Percentiles rank a stretch among this genome's conserved stretches.
phyloP scores from a whole-genome alignment of 2,113 vertebrate species.

The Coryphaenoides rupestris region DNA sequence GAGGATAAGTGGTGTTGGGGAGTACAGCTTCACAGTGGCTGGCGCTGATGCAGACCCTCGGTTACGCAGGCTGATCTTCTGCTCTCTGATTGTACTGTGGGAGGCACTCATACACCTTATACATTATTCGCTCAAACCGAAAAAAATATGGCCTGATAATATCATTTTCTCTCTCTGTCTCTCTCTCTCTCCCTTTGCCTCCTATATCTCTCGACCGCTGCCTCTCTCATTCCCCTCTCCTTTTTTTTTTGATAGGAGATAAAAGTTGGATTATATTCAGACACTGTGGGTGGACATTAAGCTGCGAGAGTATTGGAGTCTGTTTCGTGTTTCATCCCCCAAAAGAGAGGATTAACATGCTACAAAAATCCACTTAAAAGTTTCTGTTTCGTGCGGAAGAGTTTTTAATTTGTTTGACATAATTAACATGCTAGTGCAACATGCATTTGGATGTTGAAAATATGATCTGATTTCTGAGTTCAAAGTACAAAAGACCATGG shows the following conservation, averaged over 20 bases:
- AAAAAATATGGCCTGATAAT: not conserved
- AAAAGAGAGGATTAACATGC: conserved; percentile 19
- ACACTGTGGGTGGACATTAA: conserved; percentile 32
- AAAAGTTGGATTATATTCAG: conserved; percentile 26
- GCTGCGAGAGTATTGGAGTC: conserved; percentile 1
- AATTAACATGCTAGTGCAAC: conserved; percentile 12
- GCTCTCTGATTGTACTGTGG: conserved; percentile 10
- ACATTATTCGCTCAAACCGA: not conserved
- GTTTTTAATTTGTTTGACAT: conserved; percentile 15
- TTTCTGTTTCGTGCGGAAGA: conserved; percentile 9
- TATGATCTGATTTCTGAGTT: not conserved
- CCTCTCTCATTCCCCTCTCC: conserved; percentile 14
- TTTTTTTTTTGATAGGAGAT: conserved; percentile 12
- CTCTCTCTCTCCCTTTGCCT: conserved; percentile 20
- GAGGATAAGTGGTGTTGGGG: not conserved
- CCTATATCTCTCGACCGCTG: conserved; percentile 9
- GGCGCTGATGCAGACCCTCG: conserved; percentile 11
- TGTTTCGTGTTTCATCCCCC: conserved; percentile 22
- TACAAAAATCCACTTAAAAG: conserved; percentile 6
- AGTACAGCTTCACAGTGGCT: conserved; percentile 7
- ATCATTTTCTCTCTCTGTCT: not conserved
- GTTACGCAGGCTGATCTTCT: conserved; percentile 17
- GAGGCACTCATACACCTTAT: not conserved
- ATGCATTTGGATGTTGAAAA: not conserved
- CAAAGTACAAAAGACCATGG: conserved; percentile 3